Base-by-base conservation (phyloP, 2,797 vertebrate genomes). In the Phoxinus dragarum region DNA sequence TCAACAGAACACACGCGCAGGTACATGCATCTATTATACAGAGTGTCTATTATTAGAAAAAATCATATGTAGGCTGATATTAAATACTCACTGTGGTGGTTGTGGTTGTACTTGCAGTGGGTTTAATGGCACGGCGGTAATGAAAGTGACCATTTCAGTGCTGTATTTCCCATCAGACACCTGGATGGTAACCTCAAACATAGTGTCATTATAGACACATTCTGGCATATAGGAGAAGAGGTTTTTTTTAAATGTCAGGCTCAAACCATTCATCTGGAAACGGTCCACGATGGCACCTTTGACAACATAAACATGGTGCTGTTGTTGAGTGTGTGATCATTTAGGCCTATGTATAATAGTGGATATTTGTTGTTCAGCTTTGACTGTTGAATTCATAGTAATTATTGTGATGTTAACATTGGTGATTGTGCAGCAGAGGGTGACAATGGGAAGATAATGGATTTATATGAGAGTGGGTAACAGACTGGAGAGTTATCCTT, bases 121-220 rank as follows among this genome's bases (percentile, higher is more conserved):
- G 52, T 6, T 54, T 23, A 3, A 86, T 16, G 84, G 76, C 8
- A 86, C 80, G 66, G 87, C 72, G 4, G 74, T 52, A 77, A 89
- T 74, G 38, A 80, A 87, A 19, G 69, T 66, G 61, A 89, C 31
- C 6, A 36, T 82, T 0, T 47, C 54, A 27, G 88, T 89, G 42
- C 69, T 85, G 73, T 87, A 56, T 64, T 85, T 86, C 80, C 88
- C 87, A 23, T 89, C 88, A 21, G 87, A 84, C 67, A 87, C 88
- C 10, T 81, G 66, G 16, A 88, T 61, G 23, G 75, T 88, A 73
- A 89, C 78, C 56, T 89, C 85, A 31, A 86, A 90, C 66, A 38
- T 27, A 14, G 84, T 87, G 73, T 54, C 77, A 47, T 88, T 82
- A 3, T 17, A 52, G 19, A 54, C 52, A 54, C 19, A 6, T 21